phyloP scores from a whole-genome alignment of 2,113 vertebrate genomes.

The Lucifuga dentata region DNA sequence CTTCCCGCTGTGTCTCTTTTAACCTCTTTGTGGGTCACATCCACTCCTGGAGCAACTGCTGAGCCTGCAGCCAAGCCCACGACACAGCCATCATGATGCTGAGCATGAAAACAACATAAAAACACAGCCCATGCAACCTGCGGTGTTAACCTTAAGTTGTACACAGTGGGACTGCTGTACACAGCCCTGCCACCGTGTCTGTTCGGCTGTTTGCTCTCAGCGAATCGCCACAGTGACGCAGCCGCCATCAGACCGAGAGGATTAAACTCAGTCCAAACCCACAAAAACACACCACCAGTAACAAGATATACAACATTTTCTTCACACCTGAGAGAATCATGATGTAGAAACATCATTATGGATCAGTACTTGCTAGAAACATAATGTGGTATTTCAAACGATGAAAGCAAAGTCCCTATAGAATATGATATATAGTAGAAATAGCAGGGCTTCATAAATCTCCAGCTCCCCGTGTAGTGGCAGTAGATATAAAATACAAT shows the following conservation, averaged over 20 bases:
- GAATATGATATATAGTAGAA: background rate
- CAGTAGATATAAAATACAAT: background rate
- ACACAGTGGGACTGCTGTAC: background rate
- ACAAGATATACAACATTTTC: background rate
- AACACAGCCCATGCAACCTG: conserved; percentile 2
- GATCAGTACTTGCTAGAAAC: no score
- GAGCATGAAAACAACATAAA: conserved; percentile 36
- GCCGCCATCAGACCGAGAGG: background rate
- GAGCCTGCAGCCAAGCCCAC: background rate
- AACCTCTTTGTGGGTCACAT: conserved; percentile 50
- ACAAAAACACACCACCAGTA: background rate
- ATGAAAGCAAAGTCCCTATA: background rate
- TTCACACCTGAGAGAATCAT: background rate
- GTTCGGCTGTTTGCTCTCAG: conserved; percentile 8
- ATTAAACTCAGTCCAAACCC: background rate
- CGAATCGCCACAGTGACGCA: conserved; percentile 3
- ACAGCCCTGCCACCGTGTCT: conserved; percentile 9
- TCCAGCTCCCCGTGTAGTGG: conserved; percentile 17
- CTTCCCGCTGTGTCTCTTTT: conserved; percentile 30
- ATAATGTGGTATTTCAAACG: background rate
- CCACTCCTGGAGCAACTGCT: conserved; percentile 26
- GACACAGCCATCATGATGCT: conserved; percentile 36
- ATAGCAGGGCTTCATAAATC: background rate
- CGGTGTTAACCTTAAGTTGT: conserved; percentile 1
- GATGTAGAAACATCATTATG: background rate